Evolutionary conservation across 2,113 vertebrate genomes (phyloP).

Genomic region (Miniopterus natalensis): DNA sequence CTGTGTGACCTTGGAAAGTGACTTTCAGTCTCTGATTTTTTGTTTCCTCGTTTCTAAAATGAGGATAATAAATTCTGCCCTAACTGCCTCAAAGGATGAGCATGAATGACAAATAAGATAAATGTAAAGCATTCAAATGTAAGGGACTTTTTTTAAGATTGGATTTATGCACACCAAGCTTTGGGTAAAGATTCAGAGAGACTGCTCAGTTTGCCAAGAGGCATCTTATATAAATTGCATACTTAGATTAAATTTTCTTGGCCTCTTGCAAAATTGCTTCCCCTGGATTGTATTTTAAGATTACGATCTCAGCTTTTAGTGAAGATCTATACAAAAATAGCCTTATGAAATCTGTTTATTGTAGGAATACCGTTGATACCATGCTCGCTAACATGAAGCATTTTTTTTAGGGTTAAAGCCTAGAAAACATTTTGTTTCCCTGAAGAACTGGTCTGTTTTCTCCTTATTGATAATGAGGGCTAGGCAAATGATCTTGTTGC

Average conservation of each 20-base stretch:
- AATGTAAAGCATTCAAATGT: not conserved
- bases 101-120: not conserved
- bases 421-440: not conserved
- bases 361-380: not conserved
- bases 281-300: not conserved
- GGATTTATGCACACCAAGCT: not conserved
- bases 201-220: not conserved
- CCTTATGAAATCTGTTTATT: not conserved
- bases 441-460: not conserved
- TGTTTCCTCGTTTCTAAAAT: slow-evolving; percentile 35
- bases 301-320: not conserved
- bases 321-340: not conserved
- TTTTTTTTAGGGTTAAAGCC: not conserved
- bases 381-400: not conserved
- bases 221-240: not conserved
- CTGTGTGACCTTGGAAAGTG: slow-evolving; percentile 28
- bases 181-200: slow-evolving; percentile 4
- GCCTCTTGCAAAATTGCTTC: slow-evolving; percentile 8
- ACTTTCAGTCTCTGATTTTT: slow-evolving; percentile 23
- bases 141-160: not conserved
- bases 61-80: not conserved
- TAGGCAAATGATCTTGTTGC: not conserved
- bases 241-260: slow-evolving; percentile 10
- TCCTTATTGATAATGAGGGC: not conserved
- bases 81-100: not conserved